Evolutionary conservation across 2,797 vertebrate genomes (phyloP), one percentile per base, ranked within the genome.

Genomic region (Coracias cyanogaster): DNA sequence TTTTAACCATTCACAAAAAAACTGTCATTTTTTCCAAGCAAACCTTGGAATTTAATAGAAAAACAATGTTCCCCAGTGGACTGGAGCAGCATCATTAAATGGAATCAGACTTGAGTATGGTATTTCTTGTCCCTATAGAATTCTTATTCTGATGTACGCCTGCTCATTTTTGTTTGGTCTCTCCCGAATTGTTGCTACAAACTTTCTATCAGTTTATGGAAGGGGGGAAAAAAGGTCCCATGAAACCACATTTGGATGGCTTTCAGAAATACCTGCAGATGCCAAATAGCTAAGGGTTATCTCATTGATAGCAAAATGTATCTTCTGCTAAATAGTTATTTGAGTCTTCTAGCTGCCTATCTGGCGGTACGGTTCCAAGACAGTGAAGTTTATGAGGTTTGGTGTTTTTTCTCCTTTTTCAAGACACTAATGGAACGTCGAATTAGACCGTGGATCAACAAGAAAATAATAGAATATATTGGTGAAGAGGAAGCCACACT

Each of bases 401-500:
- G 9, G 10, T 31, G 0, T 60, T 55, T 7, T 33, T 91, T 73
- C 19, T 91, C 54, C 46, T 82, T 48, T 49, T 93, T 78, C 28
- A 76, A 99, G 99, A 99, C 98, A 16, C 93, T 99, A 95, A 99
- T 99, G 99, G 99, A 99, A 80, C 98, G 99, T 74, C 98, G 99
- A 61, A 99, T 99, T 97, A 99, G 99, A 82, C 99, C 99, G 2
- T 99, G 99, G 99, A 99, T 99, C 98, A 99, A 99, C 97, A 99
- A 99, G 97, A 99, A 99, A 98, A 99, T 99, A 83, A 99, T 99
- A 51, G 99, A 99, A 97, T 99, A 99, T 97, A 99, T 99, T 45
- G 99, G 99, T 76, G 99, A 99, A 98, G 99, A 99, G 95, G 99
- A 99, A 98, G 97, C 99, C 29, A 99, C 99, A 0, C 94, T 99